phyloP scores from a whole-genome alignment of 2,797 vertebrate species.

The Xyrichtys novacula region DNA sequence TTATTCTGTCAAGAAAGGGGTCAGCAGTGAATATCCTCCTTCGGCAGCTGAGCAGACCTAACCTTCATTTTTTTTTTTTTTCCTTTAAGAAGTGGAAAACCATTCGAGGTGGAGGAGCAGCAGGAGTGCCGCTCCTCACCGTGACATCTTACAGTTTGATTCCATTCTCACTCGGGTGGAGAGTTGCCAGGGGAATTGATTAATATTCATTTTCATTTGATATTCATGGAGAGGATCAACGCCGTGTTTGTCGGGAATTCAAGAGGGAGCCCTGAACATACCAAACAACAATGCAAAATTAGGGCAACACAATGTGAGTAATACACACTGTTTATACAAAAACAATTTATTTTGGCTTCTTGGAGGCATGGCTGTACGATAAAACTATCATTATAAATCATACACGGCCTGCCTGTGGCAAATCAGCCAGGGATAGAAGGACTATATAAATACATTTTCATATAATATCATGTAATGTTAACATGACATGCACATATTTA shows the following conservation, averaged over 20 bases:
- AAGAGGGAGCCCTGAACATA: conserved; percentile 48
- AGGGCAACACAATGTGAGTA: conserved; percentile 45
- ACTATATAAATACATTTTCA: neutral
- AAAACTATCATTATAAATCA: conserved; percentile 5
- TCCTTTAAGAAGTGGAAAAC: conserved; percentile 2
- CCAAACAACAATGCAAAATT: conserved; percentile 63
- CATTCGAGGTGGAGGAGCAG: conserved; percentile 20
- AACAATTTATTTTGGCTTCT: conserved; percentile 30
- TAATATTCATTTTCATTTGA: conserved; percentile 71
- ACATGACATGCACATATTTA: neutral
- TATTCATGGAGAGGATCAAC: conserved; percentile 67
- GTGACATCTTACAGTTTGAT: conserved; percentile 42
- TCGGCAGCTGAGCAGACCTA: neutral
- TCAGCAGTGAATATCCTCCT: conserved; percentile 10
- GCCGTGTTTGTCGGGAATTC: conserved; percentile 52
- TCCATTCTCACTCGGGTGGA: conserved; percentile 38
- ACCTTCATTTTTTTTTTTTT: neutral
- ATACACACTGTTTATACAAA: conserved; percentile 25
- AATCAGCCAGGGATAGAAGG: neutral
- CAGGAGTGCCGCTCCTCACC: conserved; percentile 37
- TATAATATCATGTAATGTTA: neutral
- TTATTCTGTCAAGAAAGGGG: conserved; percentile 27
- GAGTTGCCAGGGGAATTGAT: conserved; percentile 56
- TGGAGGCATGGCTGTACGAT: neutral
- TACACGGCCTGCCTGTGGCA: neutral